phyloP scores from a whole-genome alignment of 2,113 vertebrate species.

The Patagioenas fasciata region DNA sequence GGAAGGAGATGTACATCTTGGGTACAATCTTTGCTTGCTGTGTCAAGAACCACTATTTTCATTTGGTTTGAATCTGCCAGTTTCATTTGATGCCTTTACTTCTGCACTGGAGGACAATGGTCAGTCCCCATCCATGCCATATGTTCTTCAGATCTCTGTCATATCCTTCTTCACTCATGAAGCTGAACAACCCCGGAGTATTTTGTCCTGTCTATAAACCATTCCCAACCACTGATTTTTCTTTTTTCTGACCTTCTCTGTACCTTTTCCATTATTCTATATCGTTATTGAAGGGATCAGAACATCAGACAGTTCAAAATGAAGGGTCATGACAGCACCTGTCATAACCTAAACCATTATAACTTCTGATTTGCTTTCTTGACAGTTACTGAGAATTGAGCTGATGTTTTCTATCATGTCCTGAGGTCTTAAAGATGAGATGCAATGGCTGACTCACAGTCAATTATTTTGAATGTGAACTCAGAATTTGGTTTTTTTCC shows the following conservation, averaged over 20 bases:
- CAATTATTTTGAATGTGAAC: background rate
- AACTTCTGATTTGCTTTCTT: background rate
- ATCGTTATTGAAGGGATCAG: background rate
- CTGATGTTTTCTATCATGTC: background rate
- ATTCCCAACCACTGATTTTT: background rate
- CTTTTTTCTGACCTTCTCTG: background rate
- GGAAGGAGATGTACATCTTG: background rate
- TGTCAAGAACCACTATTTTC: background rate
- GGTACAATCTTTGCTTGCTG: background rate
- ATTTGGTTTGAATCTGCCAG: background rate
- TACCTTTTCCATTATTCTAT: background rate
- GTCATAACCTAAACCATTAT: background rate
- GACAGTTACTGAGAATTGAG: background rate
- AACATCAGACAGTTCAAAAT: background rate
- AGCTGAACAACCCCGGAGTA: background rate
- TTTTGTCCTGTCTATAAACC: background rate
- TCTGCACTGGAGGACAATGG: background rate
- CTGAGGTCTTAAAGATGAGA: background rate
- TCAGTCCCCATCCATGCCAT: background rate
- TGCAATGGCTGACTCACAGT: background rate
- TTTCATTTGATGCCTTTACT: background rate
- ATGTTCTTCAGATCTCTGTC: background rate
- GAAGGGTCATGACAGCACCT: background rate
- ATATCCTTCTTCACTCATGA: background rate
- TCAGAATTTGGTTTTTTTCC: background rate